Percentiles rank a stretch among this genome's conserved stretches.
Evolutionary conservation across 2,888 invertebrate species (phyloP).

Genomic region (Temnothorax rugatulus): DNA sequence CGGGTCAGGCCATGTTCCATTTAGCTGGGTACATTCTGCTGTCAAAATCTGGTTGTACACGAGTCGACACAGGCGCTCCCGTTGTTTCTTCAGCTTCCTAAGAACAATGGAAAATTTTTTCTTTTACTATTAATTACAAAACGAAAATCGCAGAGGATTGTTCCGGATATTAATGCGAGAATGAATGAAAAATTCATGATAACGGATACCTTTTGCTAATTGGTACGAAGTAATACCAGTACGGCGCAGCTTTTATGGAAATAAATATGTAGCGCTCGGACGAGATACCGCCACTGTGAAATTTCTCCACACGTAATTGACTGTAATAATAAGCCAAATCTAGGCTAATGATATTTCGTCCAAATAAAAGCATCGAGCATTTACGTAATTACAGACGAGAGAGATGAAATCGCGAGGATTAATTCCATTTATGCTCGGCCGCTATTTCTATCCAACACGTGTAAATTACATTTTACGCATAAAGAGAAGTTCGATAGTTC

Average conservation of each 20-base stretch:
- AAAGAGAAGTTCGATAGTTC: conserved; percentile 44
- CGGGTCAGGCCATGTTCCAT: conserved; percentile 86
- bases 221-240: not conserved
- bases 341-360: conserved; percentile 1
- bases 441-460: conserved; percentile 32
- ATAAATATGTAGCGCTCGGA: not conserved
- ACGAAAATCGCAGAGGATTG: not conserved
- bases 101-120: conserved; percentile 49
- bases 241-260: not conserved
- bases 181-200: not conserved
- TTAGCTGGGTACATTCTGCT: conserved; percentile 89
- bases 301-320: not conserved
- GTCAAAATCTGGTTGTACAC: conserved; percentile 89
- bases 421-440: conserved; percentile 10
- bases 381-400: conserved; percentile 13
- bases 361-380: conserved; percentile 16
- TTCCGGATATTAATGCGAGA: not conserved
- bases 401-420: conserved; percentile 11
- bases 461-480: conserved; percentile 50
- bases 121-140: not conserved
- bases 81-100: conserved; percentile 92
- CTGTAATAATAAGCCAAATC: conserved; percentile 1
- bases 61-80: conserved; percentile 91
- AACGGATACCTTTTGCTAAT: not conserved
- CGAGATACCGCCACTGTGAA: not conserved